phyloP scores from a whole-genome alignment of 1,140 invertebrate species.

The Brachionus paranguensis region DNA sequence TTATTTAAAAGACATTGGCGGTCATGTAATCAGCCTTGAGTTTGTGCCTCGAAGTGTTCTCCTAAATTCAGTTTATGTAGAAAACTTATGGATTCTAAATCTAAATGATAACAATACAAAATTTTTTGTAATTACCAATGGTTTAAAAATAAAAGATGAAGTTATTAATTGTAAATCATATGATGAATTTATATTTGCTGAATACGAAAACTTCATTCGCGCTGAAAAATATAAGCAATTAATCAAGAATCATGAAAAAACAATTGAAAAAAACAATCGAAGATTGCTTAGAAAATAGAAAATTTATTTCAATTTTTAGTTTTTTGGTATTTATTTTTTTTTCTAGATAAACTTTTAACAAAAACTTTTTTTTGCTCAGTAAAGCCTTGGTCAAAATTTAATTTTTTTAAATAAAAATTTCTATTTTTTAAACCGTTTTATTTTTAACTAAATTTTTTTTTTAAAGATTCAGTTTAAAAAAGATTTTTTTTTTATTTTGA shows the following conservation, averaged over 20 bases:
- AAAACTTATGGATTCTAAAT: constrained; percentile 34
- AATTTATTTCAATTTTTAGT: not conserved
- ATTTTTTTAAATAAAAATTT: not conserved
- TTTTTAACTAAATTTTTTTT: not conserved
- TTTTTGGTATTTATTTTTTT: constrained; percentile 24
- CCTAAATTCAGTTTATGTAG: constrained; percentile 25
- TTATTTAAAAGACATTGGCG: constrained; percentile 4
- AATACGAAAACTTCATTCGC: constrained; percentile 28
- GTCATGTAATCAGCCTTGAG: constrained; percentile 13
- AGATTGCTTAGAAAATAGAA: constrained; percentile 14
- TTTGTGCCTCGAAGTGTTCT: constrained; percentile 31
- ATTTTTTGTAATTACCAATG: constrained; percentile 4
- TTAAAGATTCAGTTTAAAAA: not conserved
- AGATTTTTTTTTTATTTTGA: not conserved
- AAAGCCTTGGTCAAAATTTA: not conserved
- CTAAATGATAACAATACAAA: constrained; percentile 23
- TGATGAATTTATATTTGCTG: constrained; percentile 38
- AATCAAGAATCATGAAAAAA: constrained; percentile 37
- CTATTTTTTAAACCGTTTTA: not conserved
- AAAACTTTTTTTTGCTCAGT: not conserved
- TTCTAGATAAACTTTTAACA: too few relatives aligned
- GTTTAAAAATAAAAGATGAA: constrained; percentile 33
- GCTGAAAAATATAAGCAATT: constrained; percentile 37
- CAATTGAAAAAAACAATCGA: not conserved
- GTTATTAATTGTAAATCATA: constrained; percentile 2